Conservation (phyloP, 2,113 vertebrate genomes). For the Fukomys damarensis region DNA sequence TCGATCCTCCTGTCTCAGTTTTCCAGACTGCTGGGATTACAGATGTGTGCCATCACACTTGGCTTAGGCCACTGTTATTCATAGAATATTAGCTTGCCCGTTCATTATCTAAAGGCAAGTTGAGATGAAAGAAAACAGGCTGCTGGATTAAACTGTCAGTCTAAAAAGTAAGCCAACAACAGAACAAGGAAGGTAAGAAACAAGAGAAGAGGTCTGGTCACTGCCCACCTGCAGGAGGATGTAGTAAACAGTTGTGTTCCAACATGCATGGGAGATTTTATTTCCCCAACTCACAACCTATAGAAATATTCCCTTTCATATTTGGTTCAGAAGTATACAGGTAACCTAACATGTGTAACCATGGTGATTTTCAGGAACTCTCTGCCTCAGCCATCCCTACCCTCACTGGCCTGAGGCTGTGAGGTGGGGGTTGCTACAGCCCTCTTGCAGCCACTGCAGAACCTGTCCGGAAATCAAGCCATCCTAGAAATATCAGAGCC, state of each 20-base stretch:
- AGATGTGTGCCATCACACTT: not conserved
- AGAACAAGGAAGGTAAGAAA: not conserved
- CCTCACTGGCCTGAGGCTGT: not conserved
- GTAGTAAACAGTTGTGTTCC: fast-evolving
- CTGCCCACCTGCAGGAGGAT: not conserved
- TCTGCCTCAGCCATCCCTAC: fast-evolving
- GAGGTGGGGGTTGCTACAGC: not conserved
- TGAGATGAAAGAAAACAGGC: not conserved
- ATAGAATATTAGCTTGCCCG: not conserved
- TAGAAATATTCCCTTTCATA: fast-evolving
- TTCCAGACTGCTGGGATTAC: not conserved
- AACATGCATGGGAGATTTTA: not conserved
- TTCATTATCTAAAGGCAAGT: not conserved
- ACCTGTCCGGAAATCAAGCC: not conserved
- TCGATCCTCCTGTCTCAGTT: not conserved
- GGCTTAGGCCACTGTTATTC: not conserved
- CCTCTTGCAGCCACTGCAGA: not conserved
- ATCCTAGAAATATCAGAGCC: not conserved
- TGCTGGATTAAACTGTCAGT: not conserved
- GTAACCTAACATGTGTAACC: not conserved
- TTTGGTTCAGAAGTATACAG: not conserved
- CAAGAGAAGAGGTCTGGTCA: not conserved
- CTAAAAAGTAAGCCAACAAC: not conserved
- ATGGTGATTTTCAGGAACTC: not conserved
- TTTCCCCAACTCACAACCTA: not conserved